Evolutionary conservation across 2,888 invertebrate species (phyloP).

Genomic region (Machimus rusticus): DNA sequence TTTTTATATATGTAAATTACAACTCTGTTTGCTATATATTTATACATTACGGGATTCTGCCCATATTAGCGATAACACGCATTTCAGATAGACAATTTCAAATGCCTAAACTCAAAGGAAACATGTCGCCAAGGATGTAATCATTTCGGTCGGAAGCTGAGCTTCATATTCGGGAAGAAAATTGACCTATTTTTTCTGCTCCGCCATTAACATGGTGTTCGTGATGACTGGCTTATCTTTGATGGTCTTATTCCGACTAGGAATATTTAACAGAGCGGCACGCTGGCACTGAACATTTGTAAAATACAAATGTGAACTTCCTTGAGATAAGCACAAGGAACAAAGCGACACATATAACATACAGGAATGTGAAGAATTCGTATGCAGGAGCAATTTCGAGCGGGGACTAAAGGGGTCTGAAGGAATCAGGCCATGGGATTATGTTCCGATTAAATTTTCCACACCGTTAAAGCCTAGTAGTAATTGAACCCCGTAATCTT

Average conservation of each 20-base stretch:
- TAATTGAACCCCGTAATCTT: neutral
- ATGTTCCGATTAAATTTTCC: neutral
- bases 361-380: neutral
- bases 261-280: neutral
- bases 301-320: neutral
- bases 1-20: neutral
- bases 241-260: neutral
- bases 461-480: neutral
- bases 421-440: neutral
- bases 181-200: neutral
- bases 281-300: neutral
- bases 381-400: neutral
- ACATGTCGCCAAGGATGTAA: slow-evolving; percentile 5
- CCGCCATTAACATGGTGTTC: neutral
- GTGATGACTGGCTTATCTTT: slow-evolving; percentile 1
- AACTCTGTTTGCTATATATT: neutral
- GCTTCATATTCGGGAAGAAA: neutral
- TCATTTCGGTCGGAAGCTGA: neutral
- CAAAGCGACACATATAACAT: neutral
- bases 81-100: neutral
- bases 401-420: neutral
- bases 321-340: neutral
- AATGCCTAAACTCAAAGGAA: neutral
- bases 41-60: neutral
- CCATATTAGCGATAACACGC: neutral